Conservation (phyloP, 2,113 vertebrate species). For the Antechinus flavipes region DNA sequence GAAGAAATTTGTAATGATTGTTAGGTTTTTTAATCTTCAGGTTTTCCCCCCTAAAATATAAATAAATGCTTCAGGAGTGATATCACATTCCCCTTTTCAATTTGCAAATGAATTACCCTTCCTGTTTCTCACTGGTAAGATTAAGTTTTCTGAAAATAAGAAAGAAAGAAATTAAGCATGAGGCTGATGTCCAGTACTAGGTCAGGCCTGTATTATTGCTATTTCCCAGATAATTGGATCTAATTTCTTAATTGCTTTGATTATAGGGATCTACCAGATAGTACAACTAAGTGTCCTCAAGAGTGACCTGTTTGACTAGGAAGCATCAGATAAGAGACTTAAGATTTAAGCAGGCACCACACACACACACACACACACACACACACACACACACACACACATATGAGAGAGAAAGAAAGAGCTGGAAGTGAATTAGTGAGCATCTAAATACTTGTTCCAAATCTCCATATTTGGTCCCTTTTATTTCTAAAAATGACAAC, state of each 20-base stretch:
- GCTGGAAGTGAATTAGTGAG: not conserved
- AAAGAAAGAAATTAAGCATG: not conserved
- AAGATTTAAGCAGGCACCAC: not conserved
- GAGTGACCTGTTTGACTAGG: not conserved
- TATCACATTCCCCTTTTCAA: not conserved
- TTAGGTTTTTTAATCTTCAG: not conserved
- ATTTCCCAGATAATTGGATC: not conserved
- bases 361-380: too few relatives aligned
- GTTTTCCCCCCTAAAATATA: slow-evolving; percentile 43
- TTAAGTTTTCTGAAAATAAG: not conserved
- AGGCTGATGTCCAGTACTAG: not conserved
- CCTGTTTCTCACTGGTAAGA: not conserved
- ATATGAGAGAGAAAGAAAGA: not conserved
- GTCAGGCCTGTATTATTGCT: not conserved
- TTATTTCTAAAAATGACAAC: not conserved
- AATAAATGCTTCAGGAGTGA: slow-evolving; percentile 29
- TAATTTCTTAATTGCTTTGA: not conserved
- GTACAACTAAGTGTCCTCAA: not conserved
- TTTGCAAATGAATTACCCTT: slow-evolving; percentile 6
- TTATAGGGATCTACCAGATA: not conserved
- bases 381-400: too few relatives aligned
- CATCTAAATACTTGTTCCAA: not conserved
- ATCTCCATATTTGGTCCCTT: not conserved
- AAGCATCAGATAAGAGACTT: not conserved
- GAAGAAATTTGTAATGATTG: not conserved